Percentiles rank a stretch among this genome's conserved stretches.
Conservation (phyloP, 2,888 invertebrate genomes). For the Drosophila phalerata region DNA sequence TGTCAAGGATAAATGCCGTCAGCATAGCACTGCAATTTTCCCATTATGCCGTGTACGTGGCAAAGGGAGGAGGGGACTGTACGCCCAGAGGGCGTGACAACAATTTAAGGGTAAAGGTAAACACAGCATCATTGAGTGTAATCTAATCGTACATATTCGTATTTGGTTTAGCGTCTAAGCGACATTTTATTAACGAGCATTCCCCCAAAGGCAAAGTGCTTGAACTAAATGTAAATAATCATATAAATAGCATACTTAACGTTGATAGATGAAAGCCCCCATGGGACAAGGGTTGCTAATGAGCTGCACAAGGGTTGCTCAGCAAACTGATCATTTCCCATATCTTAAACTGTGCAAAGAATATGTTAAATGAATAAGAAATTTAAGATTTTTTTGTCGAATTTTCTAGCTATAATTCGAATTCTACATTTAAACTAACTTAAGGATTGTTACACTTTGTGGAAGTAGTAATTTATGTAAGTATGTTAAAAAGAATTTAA, state of each 20-base stretch:
- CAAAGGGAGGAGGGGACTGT: background rate
- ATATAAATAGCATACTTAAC: conserved; percentile 61
- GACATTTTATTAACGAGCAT: conserved; percentile 49
- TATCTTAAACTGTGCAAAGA: background rate
- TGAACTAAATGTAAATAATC: conserved; percentile 63
- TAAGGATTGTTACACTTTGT: too few relatives aligned
- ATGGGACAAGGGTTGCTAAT: conserved; percentile 47
- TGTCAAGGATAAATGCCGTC: conserved; percentile 70
- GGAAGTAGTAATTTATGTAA: too few relatives aligned
- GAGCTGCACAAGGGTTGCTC: conserved; percentile 30
- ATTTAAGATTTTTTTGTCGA: background rate
- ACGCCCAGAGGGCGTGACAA: conserved; percentile 34
- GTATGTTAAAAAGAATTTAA: too few relatives aligned
- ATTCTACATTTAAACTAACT: too few relatives aligned
- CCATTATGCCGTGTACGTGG: conserved; percentile 53
- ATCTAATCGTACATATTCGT: conserved; percentile 51
- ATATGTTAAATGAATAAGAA: background rate
- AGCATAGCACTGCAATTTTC: conserved; percentile 61
- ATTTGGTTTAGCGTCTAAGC: conserved; percentile 45
- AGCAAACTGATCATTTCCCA: conserved; percentile 1
- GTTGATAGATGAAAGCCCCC: conserved; percentile 43
- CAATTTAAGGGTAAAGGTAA: conserved; percentile 49
- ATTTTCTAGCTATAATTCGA: too few relatives aligned
- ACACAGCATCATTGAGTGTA: conserved; percentile 48
- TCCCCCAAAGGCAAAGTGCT: conserved; percentile 44